Percentiles rank a stretch among this genome's conserved stretches.
Conservation (phyloP, 2,113 vertebrate genomes). For the Serinus canaria region DNA sequence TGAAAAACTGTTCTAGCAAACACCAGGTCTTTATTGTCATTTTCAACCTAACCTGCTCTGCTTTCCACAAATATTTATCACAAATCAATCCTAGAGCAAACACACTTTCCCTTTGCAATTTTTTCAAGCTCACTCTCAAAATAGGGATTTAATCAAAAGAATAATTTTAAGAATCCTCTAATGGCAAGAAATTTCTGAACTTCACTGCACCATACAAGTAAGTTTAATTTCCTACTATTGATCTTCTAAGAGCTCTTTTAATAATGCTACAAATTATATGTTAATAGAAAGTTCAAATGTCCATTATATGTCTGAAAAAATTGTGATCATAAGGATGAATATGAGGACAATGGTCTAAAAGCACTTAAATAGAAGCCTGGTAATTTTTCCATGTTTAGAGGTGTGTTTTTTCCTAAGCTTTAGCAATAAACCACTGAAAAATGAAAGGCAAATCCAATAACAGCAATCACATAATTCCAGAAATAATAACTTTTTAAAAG, state of each 20-base stretch:
- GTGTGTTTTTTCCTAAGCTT: neutral
- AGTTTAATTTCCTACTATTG: slow-evolving; percentile 46
- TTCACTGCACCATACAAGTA: neutral
- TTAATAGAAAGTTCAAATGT: neutral
- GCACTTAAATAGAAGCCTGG: neutral
- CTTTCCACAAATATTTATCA: neutral
- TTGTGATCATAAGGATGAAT: neutral
- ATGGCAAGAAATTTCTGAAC: slow-evolving; percentile 34
- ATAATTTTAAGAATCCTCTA: slow-evolving; percentile 10
- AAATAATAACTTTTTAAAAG: neutral
- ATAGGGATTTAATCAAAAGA: slow-evolving; percentile 25
- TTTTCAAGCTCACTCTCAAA: slow-evolving; percentile 19
- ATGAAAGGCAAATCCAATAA: neutral
- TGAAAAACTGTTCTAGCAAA: neutral
- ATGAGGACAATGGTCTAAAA: neutral
- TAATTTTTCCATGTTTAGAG: neutral
- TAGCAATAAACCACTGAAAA: neutral
- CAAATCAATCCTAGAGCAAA: neutral
- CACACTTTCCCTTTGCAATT: neutral
- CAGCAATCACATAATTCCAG: neutral
- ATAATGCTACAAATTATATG: slow-evolving; percentile 27
- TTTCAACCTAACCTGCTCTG: neutral
- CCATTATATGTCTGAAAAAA: neutral
- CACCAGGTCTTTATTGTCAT: neutral
- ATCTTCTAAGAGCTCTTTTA: slow-evolving; percentile 15